phyloP scores from a whole-genome alignment of 2,113 vertebrate species.

The Copsychus sechellarum region DNA sequence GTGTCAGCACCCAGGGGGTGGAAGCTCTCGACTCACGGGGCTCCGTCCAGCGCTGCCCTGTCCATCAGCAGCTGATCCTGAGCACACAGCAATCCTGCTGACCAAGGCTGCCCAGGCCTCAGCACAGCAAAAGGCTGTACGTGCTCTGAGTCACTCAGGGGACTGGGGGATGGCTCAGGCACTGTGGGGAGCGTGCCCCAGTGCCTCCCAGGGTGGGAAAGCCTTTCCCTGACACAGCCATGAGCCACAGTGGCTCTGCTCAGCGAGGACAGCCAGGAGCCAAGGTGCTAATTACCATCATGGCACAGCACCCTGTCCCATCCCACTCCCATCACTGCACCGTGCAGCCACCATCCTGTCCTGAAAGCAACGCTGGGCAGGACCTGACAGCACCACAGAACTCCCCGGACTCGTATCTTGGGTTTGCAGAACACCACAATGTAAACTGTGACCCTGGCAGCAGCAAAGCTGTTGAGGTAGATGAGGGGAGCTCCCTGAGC shows the following conservation, averaged over 20 bases:
- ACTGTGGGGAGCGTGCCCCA: rapidly evolving
- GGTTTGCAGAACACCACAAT: background rate
- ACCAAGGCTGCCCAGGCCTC: background rate
- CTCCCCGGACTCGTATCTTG: rapidly evolving
- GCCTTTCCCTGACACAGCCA: background rate
- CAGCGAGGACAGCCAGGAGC: rapidly evolving
- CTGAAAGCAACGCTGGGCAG: background rate
- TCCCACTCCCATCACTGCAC: background rate
- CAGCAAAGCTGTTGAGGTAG: background rate
- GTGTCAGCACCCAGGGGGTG: rapidly evolving
- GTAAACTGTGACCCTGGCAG: rapidly evolving
- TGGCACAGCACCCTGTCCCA: background rate
- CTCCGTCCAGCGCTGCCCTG: background rate
- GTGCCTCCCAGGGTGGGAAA: background rate
- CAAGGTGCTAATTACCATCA: background rate
- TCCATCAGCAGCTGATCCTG: rapidly evolving
- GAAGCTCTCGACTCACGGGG: rapidly evolving
- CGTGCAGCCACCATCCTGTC: rapidly evolving
- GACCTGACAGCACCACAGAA: background rate
- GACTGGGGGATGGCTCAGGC: background rate
- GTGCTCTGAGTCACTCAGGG: background rate
- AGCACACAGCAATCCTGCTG: background rate
- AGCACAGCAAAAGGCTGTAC: background rate
- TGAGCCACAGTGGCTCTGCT: background rate
- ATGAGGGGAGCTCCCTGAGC: background rate